phyloP scores from a whole-genome alignment of 1,140 invertebrate genomes.

The Drosophila nasuta region DNA sequence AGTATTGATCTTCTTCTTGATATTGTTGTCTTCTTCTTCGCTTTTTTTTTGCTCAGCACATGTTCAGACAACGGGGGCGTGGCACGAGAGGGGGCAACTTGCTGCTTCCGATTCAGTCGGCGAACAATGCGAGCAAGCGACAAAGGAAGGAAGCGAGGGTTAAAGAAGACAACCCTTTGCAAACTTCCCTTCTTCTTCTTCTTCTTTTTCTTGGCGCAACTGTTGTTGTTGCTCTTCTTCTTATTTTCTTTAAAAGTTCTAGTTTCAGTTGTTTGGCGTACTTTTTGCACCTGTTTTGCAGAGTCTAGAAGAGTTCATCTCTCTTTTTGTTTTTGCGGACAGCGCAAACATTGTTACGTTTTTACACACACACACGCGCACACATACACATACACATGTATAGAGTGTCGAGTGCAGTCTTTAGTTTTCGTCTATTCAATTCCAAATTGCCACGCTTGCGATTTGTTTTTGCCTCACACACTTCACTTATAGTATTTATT shows the following conservation, averaged over 20 bases:
- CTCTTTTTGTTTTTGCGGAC: background rate
- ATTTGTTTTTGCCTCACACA: slow-evolving; percentile 5
- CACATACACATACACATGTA: slow-evolving; percentile 20
- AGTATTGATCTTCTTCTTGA: slow-evolving; percentile 2
- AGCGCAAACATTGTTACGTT: background rate
- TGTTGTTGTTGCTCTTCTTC: slow-evolving; percentile 44
- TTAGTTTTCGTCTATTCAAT: background rate
- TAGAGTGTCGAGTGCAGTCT: background rate
- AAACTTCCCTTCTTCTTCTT: slow-evolving; percentile 28
- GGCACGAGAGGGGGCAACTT: background rate
- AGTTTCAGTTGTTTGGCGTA: slow-evolving; percentile 6
- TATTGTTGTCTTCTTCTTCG: background rate
- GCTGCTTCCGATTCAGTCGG: slow-evolving; percentile 42
- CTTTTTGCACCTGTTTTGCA: slow-evolving; percentile 30
- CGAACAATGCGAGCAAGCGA: slow-evolving; percentile 1
- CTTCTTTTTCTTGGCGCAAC: slow-evolving; percentile 12
- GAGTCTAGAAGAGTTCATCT: slow-evolving; percentile 20
- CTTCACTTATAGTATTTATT: slow-evolving; percentile 13
- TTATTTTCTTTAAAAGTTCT: slow-evolving; percentile 27
- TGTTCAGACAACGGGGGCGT: background rate
- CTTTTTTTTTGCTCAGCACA: slow-evolving; percentile 23
- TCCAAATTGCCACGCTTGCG: slow-evolving; percentile 21
- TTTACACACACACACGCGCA: slow-evolving; percentile 7
- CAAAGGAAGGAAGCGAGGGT: background rate
- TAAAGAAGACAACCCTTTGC: slow-evolving; percentile 45